A percentile compares a stretch with the other conserved stretches of the same genome.
These are phyloP conservation scores for Elmis aenea DNA, from an alignment of 2,888 invertebrate genomes.

Conservation along the genomic window DNA sequence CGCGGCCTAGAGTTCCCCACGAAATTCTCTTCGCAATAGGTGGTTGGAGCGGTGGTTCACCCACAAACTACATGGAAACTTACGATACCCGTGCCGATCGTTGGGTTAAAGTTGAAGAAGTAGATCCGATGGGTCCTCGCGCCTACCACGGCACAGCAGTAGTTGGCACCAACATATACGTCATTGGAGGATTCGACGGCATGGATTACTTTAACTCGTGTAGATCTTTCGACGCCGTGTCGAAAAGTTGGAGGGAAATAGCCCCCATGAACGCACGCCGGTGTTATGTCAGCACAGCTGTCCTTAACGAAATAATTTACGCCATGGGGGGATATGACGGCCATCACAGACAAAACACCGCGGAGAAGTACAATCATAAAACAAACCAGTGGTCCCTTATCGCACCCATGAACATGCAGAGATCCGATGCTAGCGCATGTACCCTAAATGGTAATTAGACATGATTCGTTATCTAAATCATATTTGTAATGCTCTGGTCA, in stretches of 20 bases:
- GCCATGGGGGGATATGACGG: constrained; percentile 89
- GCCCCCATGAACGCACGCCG: constrained; percentile 87
- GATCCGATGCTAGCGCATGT: constrained; percentile 91
- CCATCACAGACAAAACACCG: constrained; percentile 78
- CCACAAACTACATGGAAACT: constrained; percentile 76
- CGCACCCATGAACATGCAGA: constrained; percentile 80
- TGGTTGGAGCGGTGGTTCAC: constrained; percentile 73
- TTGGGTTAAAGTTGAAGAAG: constrained; percentile 78
- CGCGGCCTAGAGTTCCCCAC: constrained; percentile 78
- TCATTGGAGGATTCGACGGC: constrained; percentile 93
- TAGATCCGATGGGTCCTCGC: constrained; percentile 77
- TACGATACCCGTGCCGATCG: constrained; percentile 86
- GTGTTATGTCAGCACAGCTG: constrained; percentile 82
- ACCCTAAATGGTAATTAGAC: constrained; percentile 64
- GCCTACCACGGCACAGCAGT: constrained; percentile 94
- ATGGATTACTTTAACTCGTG: constrained; percentile 67
- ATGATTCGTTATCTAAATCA: too few species aligned
- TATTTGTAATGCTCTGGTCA: neutral
- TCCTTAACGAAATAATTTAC: constrained; percentile 71
- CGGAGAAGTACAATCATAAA: constrained; percentile 76
- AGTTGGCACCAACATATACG: constrained; percentile 76
- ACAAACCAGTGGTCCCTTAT: constrained; percentile 87
- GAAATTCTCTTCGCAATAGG: constrained; percentile 84
- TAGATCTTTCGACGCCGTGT: constrained; percentile 78
- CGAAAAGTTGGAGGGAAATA: constrained; percentile 79